Evolutionary conservation across 2,797 vertebrate species (phyloP), one percentile per base, ranked within the genome.

Genomic region (Protosalanx chinensis): DNA sequence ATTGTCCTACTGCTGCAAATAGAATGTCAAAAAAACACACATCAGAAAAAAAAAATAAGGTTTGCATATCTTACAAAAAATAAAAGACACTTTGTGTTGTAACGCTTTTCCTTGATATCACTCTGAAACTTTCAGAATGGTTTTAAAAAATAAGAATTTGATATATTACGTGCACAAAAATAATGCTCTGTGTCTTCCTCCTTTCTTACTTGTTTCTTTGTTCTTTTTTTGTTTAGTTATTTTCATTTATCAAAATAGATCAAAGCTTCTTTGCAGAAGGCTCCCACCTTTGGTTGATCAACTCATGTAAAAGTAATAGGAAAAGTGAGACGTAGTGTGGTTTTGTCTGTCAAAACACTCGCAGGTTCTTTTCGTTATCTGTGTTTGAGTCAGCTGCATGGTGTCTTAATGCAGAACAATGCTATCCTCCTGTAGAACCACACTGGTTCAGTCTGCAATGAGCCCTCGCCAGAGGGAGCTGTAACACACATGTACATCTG

Each of bases 181-280:
- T 90, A 91, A 91, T 81, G 84, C 82, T 90, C 85, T 88, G 84
- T 87, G 83, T 90, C 79, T 85, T 79, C 84, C 71, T 85, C 85
- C 76, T 78, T 76, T 75, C 62, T 61, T 78, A 64, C 18, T 33
- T 71, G 66, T 68, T 81, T 59, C 49, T 82, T 70, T 68, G 5
- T 59, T 72, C 10, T 82, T 77, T 76, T 78, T 71, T 76, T 85
- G 63, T 64, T 53, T 87, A 71, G 80, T 84, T 76, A 56, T 79
- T 76, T 82, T 89, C 88, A 87, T 84, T 91, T 92, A 93, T 91
- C 88, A 93, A 95, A 94, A 93, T 91, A 94, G 89, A 91, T 88
- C 79, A 81, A 80, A 88, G 86, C 88, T 90, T 91, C 91, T 87
- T 77, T 79, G 85, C 37, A 86, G 86, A 84, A 56, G 83, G 82